Conservation (phyloP, 2,888 invertebrate species). For the Temnothorax unifasciatus region DNA sequence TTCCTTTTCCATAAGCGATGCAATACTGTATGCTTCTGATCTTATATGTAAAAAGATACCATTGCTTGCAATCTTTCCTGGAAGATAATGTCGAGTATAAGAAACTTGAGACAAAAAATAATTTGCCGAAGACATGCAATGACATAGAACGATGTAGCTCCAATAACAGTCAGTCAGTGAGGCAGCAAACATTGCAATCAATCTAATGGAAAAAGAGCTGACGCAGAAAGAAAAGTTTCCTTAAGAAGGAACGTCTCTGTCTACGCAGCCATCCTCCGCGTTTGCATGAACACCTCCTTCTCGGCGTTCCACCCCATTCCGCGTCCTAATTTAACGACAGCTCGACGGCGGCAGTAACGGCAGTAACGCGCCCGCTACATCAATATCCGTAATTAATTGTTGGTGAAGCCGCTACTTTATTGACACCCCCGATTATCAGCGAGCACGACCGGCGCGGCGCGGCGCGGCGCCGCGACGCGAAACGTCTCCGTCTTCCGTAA, state of each 20-base stretch:
- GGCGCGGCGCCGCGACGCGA: neutral
- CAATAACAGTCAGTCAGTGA: neutral
- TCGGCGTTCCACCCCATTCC: conserved; percentile 38
- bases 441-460: neutral
- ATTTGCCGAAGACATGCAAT: neutral
- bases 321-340: conserved; percentile 48
- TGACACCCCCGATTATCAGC: conserved; percentile 64
- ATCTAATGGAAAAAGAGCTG: neutral
- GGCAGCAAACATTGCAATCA: conserved; percentile 16
- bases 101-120: neutral
- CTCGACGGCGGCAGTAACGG: conserved; percentile 44
- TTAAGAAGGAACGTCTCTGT: neutral
- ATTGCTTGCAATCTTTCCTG: neutral
- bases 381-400: conserved; percentile 67
- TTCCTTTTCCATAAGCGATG: no score
- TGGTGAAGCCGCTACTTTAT: conserved; percentile 58
- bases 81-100: neutral
- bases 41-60: neutral
- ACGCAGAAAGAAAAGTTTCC: conserved; percentile 1
- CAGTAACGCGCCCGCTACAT: conserved; percentile 25
- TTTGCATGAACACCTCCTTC: conserved; percentile 46
- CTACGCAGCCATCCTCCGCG: conserved; percentile 22
- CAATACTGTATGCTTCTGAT: neutral
- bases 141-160: neutral
- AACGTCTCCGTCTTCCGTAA: conserved; percentile 55